These are phyloP conservation scores for Diplosoma virens DNA, from an alignment of 23 tunicate genomes.

Conservation along the genomic window DNA sequence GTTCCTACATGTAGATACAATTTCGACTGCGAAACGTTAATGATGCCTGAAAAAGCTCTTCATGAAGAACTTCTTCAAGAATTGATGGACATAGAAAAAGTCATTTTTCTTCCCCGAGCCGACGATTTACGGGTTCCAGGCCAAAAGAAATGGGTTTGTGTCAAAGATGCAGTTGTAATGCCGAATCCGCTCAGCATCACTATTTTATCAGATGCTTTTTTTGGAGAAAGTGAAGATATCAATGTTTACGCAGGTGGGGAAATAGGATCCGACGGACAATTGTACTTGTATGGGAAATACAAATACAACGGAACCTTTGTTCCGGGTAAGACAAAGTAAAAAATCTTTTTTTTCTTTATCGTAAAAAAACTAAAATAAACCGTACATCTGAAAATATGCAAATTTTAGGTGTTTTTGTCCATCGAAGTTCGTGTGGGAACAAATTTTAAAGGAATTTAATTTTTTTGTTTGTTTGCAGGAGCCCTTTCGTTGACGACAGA, in stretches of 20 bases:
- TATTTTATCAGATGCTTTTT: neutral
- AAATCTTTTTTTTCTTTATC: too few species aligned
- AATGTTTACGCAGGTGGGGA: constrained; percentile 55
- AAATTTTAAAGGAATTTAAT: too few species aligned
- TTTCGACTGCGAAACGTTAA: neutral
- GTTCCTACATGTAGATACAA: neutral
- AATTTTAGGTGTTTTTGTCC: too few species aligned
- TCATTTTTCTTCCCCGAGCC: neutral
- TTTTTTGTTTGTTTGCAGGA: too few species aligned
- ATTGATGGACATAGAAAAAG: neutral
- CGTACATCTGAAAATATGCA: too few species aligned
- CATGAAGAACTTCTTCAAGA: constrained; percentile 11
- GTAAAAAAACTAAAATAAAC: too few species aligned
- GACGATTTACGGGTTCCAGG: neutral
- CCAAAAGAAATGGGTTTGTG: constrained; percentile 39
- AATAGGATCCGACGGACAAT: constrained; percentile 31
- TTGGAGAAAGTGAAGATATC: neutral
- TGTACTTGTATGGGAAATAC: constrained; percentile 44
- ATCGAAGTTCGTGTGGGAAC: too few species aligned
- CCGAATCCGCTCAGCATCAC: constrained; percentile 37
- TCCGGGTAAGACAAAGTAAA: constrained; percentile 58
- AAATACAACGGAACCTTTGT: constrained; percentile 19
- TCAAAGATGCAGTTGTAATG: constrained; percentile 25
- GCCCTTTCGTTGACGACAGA: neutral
- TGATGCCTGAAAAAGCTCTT: constrained; percentile 16